Base-by-base conservation (phyloP, 2,888 invertebrate genomes). In the Orthosia cruda region DNA sequence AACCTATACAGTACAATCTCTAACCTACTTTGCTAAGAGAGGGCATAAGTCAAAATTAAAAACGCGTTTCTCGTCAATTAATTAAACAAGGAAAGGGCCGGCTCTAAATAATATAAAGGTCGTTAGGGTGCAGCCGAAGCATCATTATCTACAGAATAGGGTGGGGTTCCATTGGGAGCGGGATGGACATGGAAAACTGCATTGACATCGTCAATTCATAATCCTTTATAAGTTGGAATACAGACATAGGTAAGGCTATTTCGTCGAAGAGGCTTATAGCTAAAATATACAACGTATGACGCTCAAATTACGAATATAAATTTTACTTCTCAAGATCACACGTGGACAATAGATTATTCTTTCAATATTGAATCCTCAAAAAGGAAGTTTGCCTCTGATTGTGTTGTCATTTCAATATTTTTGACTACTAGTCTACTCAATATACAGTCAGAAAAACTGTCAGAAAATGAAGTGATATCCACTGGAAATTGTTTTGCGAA, bases 51-150 rank as follows among this genome's bases (percentile, higher is more conserved):
- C 85, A 90, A 92, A 92, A 93, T 93, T 93, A 93, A 92, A 92
- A 92, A 92, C 92, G 93, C 92, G 93, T 93, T 94, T 90, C 92
- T 92, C 92, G 91, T 92, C 93, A 93, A 95, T 95, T 95, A 95
- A 96, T 95, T 95, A 95, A 95, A 95, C 93, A 94, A 93, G 93
- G 90, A 92, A 95, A 94, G 94, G 94, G 95, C 90, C 93, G 93
- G 92, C 90, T 92, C 94, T 93, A 93, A 94, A 95, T 96, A 95
- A 96, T 95, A 94, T 94, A 95, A 93, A 94, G 94, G 92, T 95
- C 96, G 95, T 96, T 95, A 96, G 93, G 92, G 92, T 94, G 94
- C 95, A 95, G 90, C 89, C 93, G 90, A 92, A 93, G 93, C 94
- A 92, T 94, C 95, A 94, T 96, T 96, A 96, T 95, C 95, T 94